Evolutionary conservation across 2,113 vertebrate genomes (phyloP).

Genomic region (Pangasianodon gigas): DNA sequence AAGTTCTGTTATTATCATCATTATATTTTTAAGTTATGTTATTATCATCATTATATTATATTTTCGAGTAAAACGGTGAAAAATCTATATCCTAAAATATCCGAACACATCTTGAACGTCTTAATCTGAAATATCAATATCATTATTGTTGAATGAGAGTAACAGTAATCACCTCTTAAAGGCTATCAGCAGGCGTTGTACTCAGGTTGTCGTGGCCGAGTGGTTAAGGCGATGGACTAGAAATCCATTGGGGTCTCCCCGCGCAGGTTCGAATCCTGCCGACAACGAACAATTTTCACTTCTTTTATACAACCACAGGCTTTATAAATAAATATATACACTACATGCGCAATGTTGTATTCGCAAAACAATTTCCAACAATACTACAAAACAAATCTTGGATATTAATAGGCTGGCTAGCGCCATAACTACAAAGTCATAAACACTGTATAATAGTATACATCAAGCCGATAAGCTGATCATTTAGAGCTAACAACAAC

Average conservation of each 20-base stretch:
- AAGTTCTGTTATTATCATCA: too few species aligned
- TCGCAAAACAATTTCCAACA: background rate
- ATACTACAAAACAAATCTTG: background rate
- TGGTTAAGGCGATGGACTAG: slow-evolving; percentile 90
- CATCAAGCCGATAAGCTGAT: background rate
- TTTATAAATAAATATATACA: background rate
- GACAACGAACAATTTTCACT: slow-evolving; percentile 58
- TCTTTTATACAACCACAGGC: background rate
- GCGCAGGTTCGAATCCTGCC: slow-evolving; percentile 91
- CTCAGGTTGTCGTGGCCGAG: slow-evolving; percentile 73
- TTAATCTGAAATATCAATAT: too few species aligned
- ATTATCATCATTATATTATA: too few species aligned
- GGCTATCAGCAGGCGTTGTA: rapidly evolving
- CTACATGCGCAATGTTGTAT: too few species aligned
- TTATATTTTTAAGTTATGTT: too few species aligned
- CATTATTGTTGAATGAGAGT: too few species aligned
- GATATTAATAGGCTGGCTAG: background rate
- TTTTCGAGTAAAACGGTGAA: too few species aligned
- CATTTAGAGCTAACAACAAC: background rate
- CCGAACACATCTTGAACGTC: too few species aligned
- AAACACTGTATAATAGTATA: background rate
- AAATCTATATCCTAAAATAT: too few species aligned
- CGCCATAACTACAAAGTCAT: background rate
- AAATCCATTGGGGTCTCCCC: slow-evolving; percentile 86
- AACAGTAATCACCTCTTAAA: too few species aligned